A percentile compares a stretch with the other conserved stretches of the same genome.
Conservation (phyloP, 1,140 invertebrate genomes). For the Drosophila athabasca region DNA sequence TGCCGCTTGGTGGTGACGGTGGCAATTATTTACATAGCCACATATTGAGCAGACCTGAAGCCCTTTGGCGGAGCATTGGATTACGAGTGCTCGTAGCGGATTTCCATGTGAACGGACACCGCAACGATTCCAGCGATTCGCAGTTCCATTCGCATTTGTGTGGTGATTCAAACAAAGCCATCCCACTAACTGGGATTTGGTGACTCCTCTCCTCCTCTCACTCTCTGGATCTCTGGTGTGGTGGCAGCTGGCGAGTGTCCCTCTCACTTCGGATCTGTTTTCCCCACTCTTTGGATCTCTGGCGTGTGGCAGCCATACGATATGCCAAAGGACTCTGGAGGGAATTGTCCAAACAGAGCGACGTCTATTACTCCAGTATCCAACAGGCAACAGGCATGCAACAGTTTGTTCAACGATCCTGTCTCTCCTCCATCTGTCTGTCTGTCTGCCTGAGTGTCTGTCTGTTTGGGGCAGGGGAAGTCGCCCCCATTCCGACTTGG, state of each 20-base stretch:
- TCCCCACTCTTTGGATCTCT: too few species aligned
- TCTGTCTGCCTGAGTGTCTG: too few species aligned
- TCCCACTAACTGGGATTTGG: slow-evolving; percentile 88
- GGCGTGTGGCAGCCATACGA: too few species aligned
- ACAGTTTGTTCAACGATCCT: slow-evolving; percentile 65
- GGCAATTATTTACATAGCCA: slow-evolving; percentile 52
- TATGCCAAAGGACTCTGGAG: slow-evolving; percentile 23
- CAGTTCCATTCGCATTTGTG: slow-evolving; percentile 64
- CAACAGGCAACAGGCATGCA: slow-evolving; percentile 54
- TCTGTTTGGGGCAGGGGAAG: slow-evolving; percentile 8
- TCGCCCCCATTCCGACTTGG: slow-evolving; percentile 85
- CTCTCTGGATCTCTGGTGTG: slow-evolving; percentile 88
- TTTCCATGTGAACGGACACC: slow-evolving; percentile 86
- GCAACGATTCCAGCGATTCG: slow-evolving; percentile 61
- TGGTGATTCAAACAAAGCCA: slow-evolving; percentile 88
- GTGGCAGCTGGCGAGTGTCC: slow-evolving; percentile 84
- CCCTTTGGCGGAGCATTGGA: slow-evolving; percentile 86
- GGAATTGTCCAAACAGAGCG: slow-evolving; percentile 8
- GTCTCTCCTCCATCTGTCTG: slow-evolving; percentile 11
- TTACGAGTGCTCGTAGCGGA: slow-evolving; percentile 88
- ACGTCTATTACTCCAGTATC: slow-evolving; percentile 55
- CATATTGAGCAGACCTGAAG: slow-evolving; percentile 40
- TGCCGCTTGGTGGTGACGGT: slow-evolving; percentile 35
- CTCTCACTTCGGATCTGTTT: too few species aligned
- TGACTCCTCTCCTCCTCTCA: slow-evolving; percentile 87